A percentile compares a stretch with the other conserved stretches of the same genome.
phyloP scores from a whole-genome alignment of 2,113 vertebrate species.

The Psettodes erumei region DNA sequence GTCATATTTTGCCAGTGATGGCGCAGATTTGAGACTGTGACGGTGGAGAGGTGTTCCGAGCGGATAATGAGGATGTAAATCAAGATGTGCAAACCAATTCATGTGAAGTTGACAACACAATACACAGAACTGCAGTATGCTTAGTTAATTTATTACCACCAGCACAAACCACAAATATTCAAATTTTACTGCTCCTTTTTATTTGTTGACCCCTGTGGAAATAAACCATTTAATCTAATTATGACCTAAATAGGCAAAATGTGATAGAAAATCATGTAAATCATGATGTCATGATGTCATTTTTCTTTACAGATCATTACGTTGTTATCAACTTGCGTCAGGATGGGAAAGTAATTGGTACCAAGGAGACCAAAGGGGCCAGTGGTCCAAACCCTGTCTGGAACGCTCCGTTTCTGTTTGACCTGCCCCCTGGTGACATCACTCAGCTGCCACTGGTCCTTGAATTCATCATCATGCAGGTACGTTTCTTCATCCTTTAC shows the following conservation, averaged over 20 bases:
- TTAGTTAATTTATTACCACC: background rate
- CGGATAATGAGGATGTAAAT: constrained; percentile 6
- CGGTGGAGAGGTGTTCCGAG: background rate
- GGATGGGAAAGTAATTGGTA: constrained; percentile 72
- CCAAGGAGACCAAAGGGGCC: constrained; percentile 83
- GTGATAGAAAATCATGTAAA: background rate
- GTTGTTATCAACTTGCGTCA: constrained; percentile 82
- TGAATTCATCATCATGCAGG: constrained; percentile 87
- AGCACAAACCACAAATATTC: background rate
- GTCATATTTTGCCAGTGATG: constrained; percentile 27
- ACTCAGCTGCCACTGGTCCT: constrained; percentile 76
- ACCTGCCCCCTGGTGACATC: constrained; percentile 80
- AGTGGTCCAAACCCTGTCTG: constrained; percentile 81
- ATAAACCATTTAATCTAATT: background rate
- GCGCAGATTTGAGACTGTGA: constrained; percentile 6
- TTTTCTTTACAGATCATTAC: constrained; percentile 80
- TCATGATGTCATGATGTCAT: background rate
- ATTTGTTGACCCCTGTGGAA: constrained; percentile 1
- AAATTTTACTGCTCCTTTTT: background rate
- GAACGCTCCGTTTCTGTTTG: constrained; percentile 88
- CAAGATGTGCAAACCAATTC: constrained; percentile 1
- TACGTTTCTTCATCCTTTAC: constrained; percentile 38
- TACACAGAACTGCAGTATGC: background rate
- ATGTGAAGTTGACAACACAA: background rate
- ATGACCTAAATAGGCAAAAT: constrained; percentile 2